Evolutionary conservation across 2,888 invertebrate genomes (phyloP).

Genomic region (Philaethria dido): DNA sequence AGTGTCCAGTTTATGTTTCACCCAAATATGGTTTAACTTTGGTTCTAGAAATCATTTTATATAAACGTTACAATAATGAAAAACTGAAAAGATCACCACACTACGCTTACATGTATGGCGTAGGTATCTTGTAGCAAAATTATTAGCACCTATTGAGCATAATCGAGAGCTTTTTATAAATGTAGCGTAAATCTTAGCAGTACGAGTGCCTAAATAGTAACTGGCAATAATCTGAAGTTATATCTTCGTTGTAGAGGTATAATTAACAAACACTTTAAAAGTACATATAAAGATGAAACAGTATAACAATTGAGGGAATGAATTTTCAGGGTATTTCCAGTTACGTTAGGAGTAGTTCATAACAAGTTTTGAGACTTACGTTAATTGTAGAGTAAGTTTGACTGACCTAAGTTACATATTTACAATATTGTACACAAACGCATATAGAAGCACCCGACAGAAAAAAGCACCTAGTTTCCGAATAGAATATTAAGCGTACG

Average conservation of each 20-base stretch:
- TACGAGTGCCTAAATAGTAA: conserved; percentile 33
- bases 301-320: neutral
- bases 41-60: conserved; percentile 32
- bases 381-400: conserved; percentile 34
- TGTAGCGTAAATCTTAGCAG: conserved; percentile 35
- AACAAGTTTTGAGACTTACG: conserved; percentile 37
- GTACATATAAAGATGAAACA: conserved; percentile 9
- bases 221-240: conserved; percentile 28
- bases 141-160: conserved; percentile 48
- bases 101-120: conserved; percentile 39
- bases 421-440: conserved; percentile 78
- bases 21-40: conserved; percentile 34
- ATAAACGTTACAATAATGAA: conserved; percentile 14
- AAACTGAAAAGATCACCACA: conserved; percentile 33
- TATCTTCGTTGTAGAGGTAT: conserved; percentile 14
- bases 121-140: conserved; percentile 44
- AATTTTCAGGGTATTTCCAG: conserved; percentile 26
- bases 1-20: conserved; percentile 27
- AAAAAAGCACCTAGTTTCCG: conserved; percentile 82
- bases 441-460: conserved; percentile 82
- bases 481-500: conserved; percentile 79
- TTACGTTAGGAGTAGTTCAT: conserved; percentile 31
- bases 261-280: conserved; percentile 13
- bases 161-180: conserved; percentile 42
- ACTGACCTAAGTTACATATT: conserved; percentile 74